phyloP scores from a whole-genome alignment of 2,113 vertebrate species.

The Ptychochromis oligacanthus region DNA sequence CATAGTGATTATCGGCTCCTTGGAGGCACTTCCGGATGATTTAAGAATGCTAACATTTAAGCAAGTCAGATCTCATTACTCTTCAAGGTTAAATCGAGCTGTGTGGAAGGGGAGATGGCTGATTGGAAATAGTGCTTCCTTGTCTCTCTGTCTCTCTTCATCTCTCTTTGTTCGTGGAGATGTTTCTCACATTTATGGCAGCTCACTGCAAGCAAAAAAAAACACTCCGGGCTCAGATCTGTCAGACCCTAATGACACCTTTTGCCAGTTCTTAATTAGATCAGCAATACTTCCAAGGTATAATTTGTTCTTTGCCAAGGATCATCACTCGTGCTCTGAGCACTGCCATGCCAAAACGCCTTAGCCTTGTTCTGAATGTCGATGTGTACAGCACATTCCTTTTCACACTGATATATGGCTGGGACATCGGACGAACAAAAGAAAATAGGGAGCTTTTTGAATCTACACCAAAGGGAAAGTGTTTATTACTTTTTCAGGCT shows the following conservation, averaged over 20 bases:
- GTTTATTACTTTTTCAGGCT: slow-evolving; percentile 55
- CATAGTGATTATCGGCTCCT: slow-evolving; percentile 85
- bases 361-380: slow-evolving; percentile 2
- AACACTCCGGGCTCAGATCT: slow-evolving; percentile 41
- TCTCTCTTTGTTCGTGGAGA: slow-evolving; percentile 53
- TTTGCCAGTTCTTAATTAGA: slow-evolving; percentile 73
- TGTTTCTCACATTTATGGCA: slow-evolving; percentile 33
- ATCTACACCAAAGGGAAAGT: slow-evolving; percentile 51
- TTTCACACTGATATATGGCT: background rate
- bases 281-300: slow-evolving; percentile 57
- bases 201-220: slow-evolving; percentile 29
- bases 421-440: slow-evolving; percentile 16
- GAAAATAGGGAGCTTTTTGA: slow-evolving; percentile 41
- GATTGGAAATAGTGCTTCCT: slow-evolving; percentile 72
- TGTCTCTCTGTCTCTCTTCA: slow-evolving; percentile 54
- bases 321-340: slow-evolving; percentile 31
- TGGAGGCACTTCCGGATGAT: slow-evolving; percentile 85
- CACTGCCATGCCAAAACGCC: slow-evolving; percentile 6
- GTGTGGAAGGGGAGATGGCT: slow-evolving; percentile 66
- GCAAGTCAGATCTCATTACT: slow-evolving; percentile 86
- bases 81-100: slow-evolving; percentile 83
- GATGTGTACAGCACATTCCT: background rate
- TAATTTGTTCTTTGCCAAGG: slow-evolving; percentile 56
- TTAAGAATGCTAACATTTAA: slow-evolving; percentile 88
- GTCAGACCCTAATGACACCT: slow-evolving; percentile 58